phyloP scores from a whole-genome alignment of 2,888 invertebrate genomes.

The Cryptophagus acutangulus region DNA sequence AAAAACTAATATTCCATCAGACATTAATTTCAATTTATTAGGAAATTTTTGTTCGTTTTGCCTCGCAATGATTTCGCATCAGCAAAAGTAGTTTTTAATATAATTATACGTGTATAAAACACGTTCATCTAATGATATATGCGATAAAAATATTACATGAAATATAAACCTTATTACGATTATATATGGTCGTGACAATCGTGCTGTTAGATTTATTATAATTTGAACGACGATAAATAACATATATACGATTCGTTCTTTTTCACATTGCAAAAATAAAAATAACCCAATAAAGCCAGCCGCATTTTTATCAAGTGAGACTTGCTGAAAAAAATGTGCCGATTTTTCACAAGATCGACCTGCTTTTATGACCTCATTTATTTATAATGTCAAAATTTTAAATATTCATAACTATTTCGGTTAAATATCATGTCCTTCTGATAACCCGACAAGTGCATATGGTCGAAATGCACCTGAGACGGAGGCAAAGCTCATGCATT shows the following conservation, averaged over 20 bases:
- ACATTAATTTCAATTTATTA: background rate
- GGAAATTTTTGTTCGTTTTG: background rate
- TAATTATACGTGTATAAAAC: background rate
- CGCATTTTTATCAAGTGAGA: too few species aligned
- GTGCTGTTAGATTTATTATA: slow-evolving; percentile 9
- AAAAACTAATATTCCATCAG: slow-evolving; percentile 1
- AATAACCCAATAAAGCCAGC: background rate
- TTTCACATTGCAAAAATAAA: background rate
- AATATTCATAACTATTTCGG: too few species aligned
- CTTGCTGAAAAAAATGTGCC: too few species aligned
- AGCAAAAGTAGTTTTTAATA: background rate
- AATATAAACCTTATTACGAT: slow-evolving; percentile 7
- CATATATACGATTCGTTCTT: slow-evolving; percentile 3
- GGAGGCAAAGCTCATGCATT: too few species aligned
- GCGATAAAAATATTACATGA: slow-evolving; percentile 7
- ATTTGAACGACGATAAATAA: slow-evolving; percentile 6
- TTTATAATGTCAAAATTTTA: too few species aligned
- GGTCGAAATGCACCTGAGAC: too few species aligned
- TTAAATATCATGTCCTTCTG: too few species aligned
- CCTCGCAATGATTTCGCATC: background rate
- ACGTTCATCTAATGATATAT: slow-evolving; percentile 4
- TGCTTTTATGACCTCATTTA: too few species aligned
- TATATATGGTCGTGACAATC: slow-evolving; percentile 5
- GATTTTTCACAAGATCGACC: too few species aligned
- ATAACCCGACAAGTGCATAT: too few species aligned